Percentiles rank a stretch among this genome's conserved stretches.
Conservation (phyloP, 2,888 invertebrate species). For the Gymnocheta viridis region DNA sequence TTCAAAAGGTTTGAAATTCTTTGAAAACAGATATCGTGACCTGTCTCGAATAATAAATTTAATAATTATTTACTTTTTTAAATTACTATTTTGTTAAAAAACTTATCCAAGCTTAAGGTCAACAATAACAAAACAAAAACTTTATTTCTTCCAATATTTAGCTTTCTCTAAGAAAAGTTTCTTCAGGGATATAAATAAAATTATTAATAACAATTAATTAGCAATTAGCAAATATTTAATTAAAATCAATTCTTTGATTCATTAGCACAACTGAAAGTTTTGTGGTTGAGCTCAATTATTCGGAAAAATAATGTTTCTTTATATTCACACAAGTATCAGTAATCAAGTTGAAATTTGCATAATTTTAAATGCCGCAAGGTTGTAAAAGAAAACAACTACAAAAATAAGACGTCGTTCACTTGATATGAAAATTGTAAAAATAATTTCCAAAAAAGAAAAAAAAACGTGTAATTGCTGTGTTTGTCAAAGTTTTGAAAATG, state of each 20-base stretch:
- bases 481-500: background rate
- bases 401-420: background rate
- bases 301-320: background rate
- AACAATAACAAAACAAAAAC: no score
- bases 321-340: background rate
- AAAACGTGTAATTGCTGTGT: background rate
- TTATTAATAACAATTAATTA: no score
- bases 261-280: background rate
- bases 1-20: no score
- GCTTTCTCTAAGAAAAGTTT: no score
- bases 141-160: no score
- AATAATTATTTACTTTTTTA: no score
- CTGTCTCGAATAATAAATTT: no score
- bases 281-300: background rate
- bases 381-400: background rate
- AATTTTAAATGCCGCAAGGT: background rate
- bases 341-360: background rate
- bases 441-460: background rate
- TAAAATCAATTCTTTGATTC: background rate
- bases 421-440: background rate
- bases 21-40: no score
- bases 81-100: no score
- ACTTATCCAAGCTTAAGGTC: no score
- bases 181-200: no score
- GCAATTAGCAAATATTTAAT: background rate